Evolutionary conservation across 2,888 invertebrate genomes (phyloP).

Genomic region (Trichogramma evanescens): DNA sequence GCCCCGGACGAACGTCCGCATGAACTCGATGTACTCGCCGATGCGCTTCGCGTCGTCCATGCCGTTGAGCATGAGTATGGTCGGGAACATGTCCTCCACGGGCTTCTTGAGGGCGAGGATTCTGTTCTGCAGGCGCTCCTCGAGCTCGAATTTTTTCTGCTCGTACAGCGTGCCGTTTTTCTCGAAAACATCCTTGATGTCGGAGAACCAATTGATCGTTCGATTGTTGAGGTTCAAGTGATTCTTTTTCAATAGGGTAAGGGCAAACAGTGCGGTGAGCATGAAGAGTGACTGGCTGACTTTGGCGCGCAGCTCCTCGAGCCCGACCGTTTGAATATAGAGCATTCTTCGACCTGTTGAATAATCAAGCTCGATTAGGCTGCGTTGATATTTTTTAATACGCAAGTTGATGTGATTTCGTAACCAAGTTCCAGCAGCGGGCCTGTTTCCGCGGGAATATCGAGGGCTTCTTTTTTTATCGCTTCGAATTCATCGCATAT

Average conservation of each 20-base stretch:
- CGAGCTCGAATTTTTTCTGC: slow-evolving; percentile 74
- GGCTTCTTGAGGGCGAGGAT: slow-evolving; percentile 65
- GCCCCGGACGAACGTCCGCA: slow-evolving; percentile 68
- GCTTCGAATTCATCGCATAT: slow-evolving; percentile 68
- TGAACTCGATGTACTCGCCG: slow-evolving; percentile 69
- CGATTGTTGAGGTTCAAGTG: slow-evolving; percentile 75
- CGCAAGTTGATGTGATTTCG: neutral
- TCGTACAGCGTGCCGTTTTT: slow-evolving; percentile 74
- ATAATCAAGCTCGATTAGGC: too few species aligned
- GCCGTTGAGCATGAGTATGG: slow-evolving; percentile 62
- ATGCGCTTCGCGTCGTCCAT: slow-evolving; percentile 77
- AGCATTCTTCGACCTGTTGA: slow-evolving; percentile 66
- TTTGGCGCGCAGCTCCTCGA: slow-evolving; percentile 62
- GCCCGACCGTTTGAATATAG: slow-evolving; percentile 65
- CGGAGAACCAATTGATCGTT: slow-evolving; percentile 75
- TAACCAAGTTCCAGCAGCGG: slow-evolving; percentile 62
- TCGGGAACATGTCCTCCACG: slow-evolving; percentile 64
- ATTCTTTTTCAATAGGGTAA: slow-evolving; percentile 64
- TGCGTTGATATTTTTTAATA: neutral
- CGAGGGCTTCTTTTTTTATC: slow-evolving; percentile 62
- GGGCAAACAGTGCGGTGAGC: slow-evolving; percentile 66
- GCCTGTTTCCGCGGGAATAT: slow-evolving; percentile 70
- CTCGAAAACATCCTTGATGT: slow-evolving; percentile 76
- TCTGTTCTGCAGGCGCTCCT: slow-evolving; percentile 67
- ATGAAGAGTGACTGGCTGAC: slow-evolving; percentile 62